Conservation (phyloP, 2,113 vertebrate genomes). For the Gymnocephalus cernua region DNA sequence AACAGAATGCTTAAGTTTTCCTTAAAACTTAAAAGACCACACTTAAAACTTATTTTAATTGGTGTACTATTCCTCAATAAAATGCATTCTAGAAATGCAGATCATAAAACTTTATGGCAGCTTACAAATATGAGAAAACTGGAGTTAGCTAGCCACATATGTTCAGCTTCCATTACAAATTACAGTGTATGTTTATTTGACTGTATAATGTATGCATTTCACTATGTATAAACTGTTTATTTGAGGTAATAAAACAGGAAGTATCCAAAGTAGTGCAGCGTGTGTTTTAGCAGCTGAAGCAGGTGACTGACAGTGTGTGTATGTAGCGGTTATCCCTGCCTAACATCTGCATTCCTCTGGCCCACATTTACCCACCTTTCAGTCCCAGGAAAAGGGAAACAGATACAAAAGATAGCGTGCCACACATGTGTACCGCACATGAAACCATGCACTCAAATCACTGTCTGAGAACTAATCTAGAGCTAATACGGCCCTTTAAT, state of each 20-base stretch:
- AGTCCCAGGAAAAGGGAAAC: slow-evolving; percentile 37
- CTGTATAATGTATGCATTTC: neutral
- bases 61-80: neutral
- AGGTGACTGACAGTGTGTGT: slow-evolving; percentile 37
- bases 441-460: neutral
- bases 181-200: slow-evolving; percentile 19
- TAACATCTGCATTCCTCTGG: slow-evolving; percentile 60
- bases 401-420: slow-evolving; percentile 10
- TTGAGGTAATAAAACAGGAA: slow-evolving; percentile 48
- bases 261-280: neutral
- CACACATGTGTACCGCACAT: slow-evolving; percentile 24
- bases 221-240: slow-evolving; percentile 28
- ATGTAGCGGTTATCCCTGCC: slow-evolving; percentile 22
- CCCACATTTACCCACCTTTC: slow-evolving; percentile 39
- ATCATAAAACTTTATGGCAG: neutral
- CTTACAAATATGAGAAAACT: neutral
- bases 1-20: too few species aligned
- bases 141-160: neutral
- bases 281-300: slow-evolving; percentile 46
- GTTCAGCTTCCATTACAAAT: neutral
- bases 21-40: neutral
- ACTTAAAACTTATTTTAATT: neutral
- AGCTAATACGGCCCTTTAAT: neutral
- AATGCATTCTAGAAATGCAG: neutral
- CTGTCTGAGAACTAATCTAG: neutral